These are phyloP conservation scores for Coturnix japonica DNA, from an alignment of 2,113 vertebrate species.

Conservation along the genomic window DNA sequence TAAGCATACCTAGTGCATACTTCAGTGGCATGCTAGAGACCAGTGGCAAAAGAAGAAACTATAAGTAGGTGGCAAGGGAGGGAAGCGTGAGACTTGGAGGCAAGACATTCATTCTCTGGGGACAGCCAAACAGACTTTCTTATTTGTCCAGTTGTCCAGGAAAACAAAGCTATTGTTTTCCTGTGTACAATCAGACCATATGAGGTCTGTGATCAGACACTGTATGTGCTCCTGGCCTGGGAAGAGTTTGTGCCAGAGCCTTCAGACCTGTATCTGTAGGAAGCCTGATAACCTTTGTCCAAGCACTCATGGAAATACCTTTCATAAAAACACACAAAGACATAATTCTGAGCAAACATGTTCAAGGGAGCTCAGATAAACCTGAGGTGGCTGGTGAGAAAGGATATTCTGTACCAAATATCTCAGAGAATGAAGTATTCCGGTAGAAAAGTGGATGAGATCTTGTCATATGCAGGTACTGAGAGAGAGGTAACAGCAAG, in stretches of 20 bases:
- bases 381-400: neutral
- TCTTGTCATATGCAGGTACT: neutral
- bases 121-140: neutral
- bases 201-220: neutral
- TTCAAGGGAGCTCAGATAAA: neutral
- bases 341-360: neutral
- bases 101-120: neutral
- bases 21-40: neutral
- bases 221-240: too few relatives aligned
- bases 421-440: neutral
- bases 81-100: neutral
- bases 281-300: neutral
- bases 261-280: neutral
- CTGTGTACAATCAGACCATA: neutral
- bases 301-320: neutral
- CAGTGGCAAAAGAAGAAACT: neutral
- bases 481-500: neutral
- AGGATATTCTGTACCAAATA: neutral
- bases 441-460: neutral
- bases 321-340: neutral
- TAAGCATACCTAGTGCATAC: neutral
- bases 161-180: neutral
- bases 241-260: neutral
- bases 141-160: neutral
- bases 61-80: neutral